Percentiles rank a stretch among this genome's conserved stretches.
These are phyloP conservation scores for Plectrocnemia conspersa DNA, from an alignment of 1,140 invertebrate genomes.

Conservation along the genomic window DNA sequence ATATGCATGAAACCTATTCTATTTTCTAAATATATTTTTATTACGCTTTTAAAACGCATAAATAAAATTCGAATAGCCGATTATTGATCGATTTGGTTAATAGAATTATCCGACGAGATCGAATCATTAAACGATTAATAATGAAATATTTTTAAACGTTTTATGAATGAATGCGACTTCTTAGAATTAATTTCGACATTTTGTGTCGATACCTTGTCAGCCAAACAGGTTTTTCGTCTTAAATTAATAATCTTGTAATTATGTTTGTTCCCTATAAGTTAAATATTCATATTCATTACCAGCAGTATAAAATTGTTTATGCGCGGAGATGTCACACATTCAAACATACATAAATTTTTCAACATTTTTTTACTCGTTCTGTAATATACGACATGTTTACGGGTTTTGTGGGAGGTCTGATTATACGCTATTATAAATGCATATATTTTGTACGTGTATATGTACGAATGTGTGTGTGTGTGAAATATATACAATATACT, in stretches of 20 bases:
- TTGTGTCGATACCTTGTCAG: too few species aligned
- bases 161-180: too few species aligned
- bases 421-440: not conserved
- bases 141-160: too few species aligned
- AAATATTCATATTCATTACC: slow-evolving; percentile 18
- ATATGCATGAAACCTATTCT: too few species aligned
- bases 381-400: slow-evolving; percentile 7
- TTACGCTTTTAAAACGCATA: too few species aligned
- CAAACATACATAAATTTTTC: slow-evolving; percentile 4
- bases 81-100: too few species aligned
- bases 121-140: too few species aligned
- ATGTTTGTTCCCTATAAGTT: slow-evolving; percentile 10
- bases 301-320: slow-evolving; percentile 17
- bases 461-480: not conserved
- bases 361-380: not conserved
- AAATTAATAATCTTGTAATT: slow-evolving; percentile 21
- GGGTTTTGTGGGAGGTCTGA: not conserved
- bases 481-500: slow-evolving; percentile 1
- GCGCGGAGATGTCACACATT: slow-evolving; percentile 14
- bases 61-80: too few species aligned
- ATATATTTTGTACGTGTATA: not conserved
- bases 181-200: too few species aligned
- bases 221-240: slow-evolving; percentile 14
- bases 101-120: too few species aligned
- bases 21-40: too few species aligned